Evolutionary conservation across 2,113 vertebrate genomes (phyloP), one percentile per base, ranked within the genome.

Genomic region (Pachycephala philippinensis): DNA sequence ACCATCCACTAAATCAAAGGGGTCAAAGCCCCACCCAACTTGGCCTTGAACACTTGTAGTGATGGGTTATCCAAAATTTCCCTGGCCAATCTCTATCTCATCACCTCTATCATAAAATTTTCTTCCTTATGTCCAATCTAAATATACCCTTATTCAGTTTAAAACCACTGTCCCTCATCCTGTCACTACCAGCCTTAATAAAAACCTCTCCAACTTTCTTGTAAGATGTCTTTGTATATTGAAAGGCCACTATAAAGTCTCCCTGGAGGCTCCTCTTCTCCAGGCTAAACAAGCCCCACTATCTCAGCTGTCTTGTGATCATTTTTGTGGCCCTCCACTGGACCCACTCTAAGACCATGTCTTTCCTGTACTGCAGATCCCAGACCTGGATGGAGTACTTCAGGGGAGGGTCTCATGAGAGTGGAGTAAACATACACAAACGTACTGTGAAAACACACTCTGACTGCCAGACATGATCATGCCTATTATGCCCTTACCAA

Each of bases 261-360:
- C 13, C 24, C 6, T 1, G 2, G 3, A 74, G 6, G 17, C 5
- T 54, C 3, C 18, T 40, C 8, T 77, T 89, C 35, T 72, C 13
- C 21, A 64, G 33, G 7, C 11, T 72, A 8, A 86, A 19, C 3
- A 52, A 12, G 1, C 1, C 1, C 15, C 45, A 3, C 7, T 52
- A 18, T 60, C 22, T 82, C 37, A 56, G 7, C 9, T 56, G 23
- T 76, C 12, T 79, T 83, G 19, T 86, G 65, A 49, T 18, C 0
- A 20, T 54, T 71, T 89, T 24, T 30, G 6, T 52, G 37, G 4
- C 26, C 7, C 27, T 57, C 37, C 22, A 44, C 68, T 45, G 22
- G 61, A 66, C 19, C 11, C 3, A 0, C 6, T 26, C 5, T 14
- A 45, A 50, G 2, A 26, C 27, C 37, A 39, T 39, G 6, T 80